These are phyloP conservation scores for Tenthredo livida DNA, from an alignment of 2,888 invertebrate genomes.

Conservation along the genomic window DNA sequence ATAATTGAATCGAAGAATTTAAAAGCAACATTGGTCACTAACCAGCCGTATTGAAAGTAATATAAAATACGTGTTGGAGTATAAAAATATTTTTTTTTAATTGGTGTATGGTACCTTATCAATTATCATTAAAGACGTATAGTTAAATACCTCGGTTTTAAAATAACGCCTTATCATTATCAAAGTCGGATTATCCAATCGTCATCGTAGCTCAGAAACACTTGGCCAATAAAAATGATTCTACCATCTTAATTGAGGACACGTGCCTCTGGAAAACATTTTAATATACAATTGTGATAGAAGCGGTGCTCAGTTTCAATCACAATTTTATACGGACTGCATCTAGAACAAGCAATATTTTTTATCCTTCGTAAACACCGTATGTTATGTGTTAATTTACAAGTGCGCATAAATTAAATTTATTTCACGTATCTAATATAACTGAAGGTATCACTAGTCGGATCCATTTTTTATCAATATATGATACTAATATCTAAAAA, in stretches of 20 bases:
- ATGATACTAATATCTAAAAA: not conserved
- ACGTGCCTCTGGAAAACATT: conserved; percentile 24
- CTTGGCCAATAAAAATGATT: conserved; percentile 38
- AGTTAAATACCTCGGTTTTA: not conserved
- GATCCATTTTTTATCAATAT: not conserved
- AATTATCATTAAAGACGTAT: conserved; percentile 24
- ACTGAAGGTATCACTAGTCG: not conserved
- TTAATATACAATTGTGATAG: conserved; percentile 23
- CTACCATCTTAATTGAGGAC: conserved; percentile 33
- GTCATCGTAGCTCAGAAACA: not conserved
- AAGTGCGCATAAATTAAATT: not conserved
- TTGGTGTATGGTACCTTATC: conserved; percentile 26
- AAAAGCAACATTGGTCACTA: conserved; percentile 5
- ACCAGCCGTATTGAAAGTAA: not conserved
- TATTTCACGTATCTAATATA: not conserved
- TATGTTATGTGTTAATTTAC: not conserved
- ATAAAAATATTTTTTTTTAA: not conserved
- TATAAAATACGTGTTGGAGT: not conserved
- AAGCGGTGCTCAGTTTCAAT: conserved; percentile 33
- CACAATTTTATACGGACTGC: not conserved
- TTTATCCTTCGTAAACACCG: not conserved
- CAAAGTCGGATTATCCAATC: conserved; percentile 28
- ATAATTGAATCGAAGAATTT: conserved; percentile 4
- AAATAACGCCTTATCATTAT: conserved; percentile 9
- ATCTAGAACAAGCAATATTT: not conserved